phyloP scores from a whole-genome alignment of 1,140 invertebrate genomes.

The Pissodes strobi region DNA sequence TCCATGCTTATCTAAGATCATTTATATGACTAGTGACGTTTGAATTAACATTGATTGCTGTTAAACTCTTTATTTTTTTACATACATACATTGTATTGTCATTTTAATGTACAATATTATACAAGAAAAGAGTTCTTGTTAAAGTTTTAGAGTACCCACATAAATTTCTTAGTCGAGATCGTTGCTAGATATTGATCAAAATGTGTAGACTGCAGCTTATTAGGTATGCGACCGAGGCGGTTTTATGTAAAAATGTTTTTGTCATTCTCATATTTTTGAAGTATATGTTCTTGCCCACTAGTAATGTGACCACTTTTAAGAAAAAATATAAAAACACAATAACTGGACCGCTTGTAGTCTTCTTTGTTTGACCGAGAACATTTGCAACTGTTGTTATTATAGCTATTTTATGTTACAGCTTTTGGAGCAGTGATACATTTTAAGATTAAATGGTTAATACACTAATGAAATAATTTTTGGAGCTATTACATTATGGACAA shows the following conservation, averaged over 20 bases:
- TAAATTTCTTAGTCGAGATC: constrained; percentile 33
- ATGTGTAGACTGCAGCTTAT: constrained; percentile 13
- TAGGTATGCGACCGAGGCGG: constrained; percentile 20
- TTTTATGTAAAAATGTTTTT: constrained; percentile 23
- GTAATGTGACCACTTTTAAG: no score
- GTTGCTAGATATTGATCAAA: constrained; percentile 19
- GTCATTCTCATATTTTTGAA: constrained; percentile 23
- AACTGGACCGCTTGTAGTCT: background rate
- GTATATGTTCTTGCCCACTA: constrained; percentile 6
- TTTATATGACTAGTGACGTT: constrained; percentile 54
- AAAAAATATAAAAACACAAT: no score
- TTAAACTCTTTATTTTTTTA: constrained; percentile 42
- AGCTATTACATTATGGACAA: no score
- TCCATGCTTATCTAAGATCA: constrained; percentile 50
- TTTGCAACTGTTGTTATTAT: no score
- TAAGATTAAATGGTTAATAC: no score
- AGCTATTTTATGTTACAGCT: no score
- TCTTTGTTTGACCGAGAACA: no score
- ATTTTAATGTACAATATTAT: constrained; percentile 33
- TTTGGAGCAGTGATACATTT: no score
- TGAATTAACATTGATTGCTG: constrained; percentile 55
- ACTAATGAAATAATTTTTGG: no score
- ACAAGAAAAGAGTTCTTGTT: constrained; percentile 24
- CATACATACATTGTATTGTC: constrained; percentile 42
- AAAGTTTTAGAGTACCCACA: constrained; percentile 35